These are phyloP conservation scores for Sinonovacula constricta DNA, from an alignment of 1,140 invertebrate species.

Conservation along the genomic window DNA sequence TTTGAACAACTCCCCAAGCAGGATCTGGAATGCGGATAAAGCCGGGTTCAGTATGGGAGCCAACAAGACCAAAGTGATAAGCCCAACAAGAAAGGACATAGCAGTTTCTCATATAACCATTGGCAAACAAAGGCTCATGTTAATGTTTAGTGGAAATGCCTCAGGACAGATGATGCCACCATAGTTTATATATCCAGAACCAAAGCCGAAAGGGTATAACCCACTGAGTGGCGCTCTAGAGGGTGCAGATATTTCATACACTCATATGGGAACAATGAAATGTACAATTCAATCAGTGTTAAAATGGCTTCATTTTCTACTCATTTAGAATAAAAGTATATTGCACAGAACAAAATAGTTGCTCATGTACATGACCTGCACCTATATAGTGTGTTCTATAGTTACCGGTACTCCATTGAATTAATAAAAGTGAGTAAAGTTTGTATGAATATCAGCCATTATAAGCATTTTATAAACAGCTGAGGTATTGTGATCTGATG, in stretches of 20 bases:
- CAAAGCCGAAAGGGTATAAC: conserved; percentile 3
- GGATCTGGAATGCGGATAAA: conserved; percentile 32
- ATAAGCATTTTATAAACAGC: conserved; percentile 51
- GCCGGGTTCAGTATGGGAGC: conserved; percentile 13
- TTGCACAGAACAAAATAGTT: conserved; percentile 32
- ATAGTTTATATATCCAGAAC: conserved; percentile 22
- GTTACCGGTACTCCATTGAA: too few relatives aligned
- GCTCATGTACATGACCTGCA: too few relatives aligned
- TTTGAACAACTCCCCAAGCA: neutral
- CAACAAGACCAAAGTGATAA: conserved; percentile 19
- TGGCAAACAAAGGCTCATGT: conserved; percentile 9
- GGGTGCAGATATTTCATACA: conserved; percentile 23
- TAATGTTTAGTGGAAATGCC: conserved; percentile 29
- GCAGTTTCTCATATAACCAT: conserved; percentile 3
- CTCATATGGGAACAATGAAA: conserved; percentile 53
- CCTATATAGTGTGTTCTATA: too few relatives aligned
- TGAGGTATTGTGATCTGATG: conserved; percentile 17
- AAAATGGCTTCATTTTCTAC: conserved; percentile 31
- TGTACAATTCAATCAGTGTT: too few relatives aligned
- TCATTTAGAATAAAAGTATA: conserved; percentile 47
- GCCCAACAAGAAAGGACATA: neutral
- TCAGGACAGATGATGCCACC: conserved; percentile 21
- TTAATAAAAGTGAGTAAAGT: too few relatives aligned
- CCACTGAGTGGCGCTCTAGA: conserved; percentile 12
- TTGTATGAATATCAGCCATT: conserved; percentile 46